Percentiles rank a stretch among this genome's conserved stretches.
phyloP scores from a whole-genome alignment of 2,797 vertebrate genomes.

The Falco rusticolus region DNA sequence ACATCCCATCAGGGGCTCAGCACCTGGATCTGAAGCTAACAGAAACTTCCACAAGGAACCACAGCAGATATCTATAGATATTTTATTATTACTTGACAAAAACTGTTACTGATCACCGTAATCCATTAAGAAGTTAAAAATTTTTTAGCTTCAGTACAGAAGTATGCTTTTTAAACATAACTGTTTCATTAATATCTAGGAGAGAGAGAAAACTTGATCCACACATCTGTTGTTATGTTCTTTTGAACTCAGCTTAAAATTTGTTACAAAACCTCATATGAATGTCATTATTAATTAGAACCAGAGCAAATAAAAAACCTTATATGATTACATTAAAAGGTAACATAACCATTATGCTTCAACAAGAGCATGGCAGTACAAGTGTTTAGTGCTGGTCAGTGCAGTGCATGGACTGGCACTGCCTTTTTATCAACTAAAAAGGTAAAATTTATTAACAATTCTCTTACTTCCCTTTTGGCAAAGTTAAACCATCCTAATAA shows the following conservation, averaged over 20 bases:
- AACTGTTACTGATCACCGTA: rapidly evolving
- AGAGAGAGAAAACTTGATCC: background rate
- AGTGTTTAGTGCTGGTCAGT: background rate
- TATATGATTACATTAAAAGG: background rate
- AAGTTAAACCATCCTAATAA: background rate
- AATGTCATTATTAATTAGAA: background rate
- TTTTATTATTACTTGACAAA: background rate
- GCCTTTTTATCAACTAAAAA: background rate
- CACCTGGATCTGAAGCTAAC: background rate
- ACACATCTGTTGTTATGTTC: background rate
- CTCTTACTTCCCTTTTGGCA: background rate
- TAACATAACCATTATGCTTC: background rate
- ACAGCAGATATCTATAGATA: rapidly evolving
- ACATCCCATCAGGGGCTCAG: background rate
- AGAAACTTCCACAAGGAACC: background rate
- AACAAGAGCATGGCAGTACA: background rate
- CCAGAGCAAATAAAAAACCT: background rate
- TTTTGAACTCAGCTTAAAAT: background rate
- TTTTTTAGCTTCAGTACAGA: background rate
- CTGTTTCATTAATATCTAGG: background rate
- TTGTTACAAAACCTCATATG: background rate
- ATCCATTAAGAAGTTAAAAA: background rate
- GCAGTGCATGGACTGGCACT: background rate
- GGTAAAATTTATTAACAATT: background rate
- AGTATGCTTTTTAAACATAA: background rate